Base-by-base conservation (phyloP, 2,888 invertebrate species). In the Palloptera scutellata region DNA sequence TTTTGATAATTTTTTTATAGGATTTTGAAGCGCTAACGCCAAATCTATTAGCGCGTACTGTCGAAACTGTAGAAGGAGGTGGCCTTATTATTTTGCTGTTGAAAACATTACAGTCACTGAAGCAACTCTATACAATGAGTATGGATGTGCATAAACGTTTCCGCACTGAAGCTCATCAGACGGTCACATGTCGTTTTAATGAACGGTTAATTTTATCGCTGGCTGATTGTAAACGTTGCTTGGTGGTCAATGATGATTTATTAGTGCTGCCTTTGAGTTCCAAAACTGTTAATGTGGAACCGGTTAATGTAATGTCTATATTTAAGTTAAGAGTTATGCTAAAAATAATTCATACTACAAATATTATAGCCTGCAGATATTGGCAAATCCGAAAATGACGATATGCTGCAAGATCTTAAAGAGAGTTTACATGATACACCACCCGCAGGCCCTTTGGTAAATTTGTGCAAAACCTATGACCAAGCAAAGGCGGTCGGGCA, bases 1-100 rank as follows among this genome's bases (percentile, higher is more conserved):
- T 48, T 17, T n/a, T 20, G 3, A 10, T 43, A 45, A 12, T 4
- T 54, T 58, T 15, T 20, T 5, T 4, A 58, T 12, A 77, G 91
- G 97, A 98, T 83, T 98, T 97, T 87, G 98, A 99, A 87, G 98
- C 98, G 0, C 83, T 99, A 1, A 98, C 98, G 1, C 98, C 99
- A 0, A 99, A 99, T 86, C 87, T 98, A 70, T 87, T 99, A 81
- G 98, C 98, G 0, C 88, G 98, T 64, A 98, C 98, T 0, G 89
- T 99, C 73, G 99, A 99, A 88, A 99, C 99, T 0, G 96, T 99
- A 0, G 97, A 98, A 86, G 99, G 98, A 20, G 96, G 96, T 64
- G 96, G 96, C n/a, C 87, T 98, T 0, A 90, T 99, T 65, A 91
- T 98, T 60, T 88, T 99, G 70, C 87, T 99, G 9, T 87, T 99